phyloP scores from a whole-genome alignment of 2,888 invertebrate species.

The Brachypterus glaber region DNA sequence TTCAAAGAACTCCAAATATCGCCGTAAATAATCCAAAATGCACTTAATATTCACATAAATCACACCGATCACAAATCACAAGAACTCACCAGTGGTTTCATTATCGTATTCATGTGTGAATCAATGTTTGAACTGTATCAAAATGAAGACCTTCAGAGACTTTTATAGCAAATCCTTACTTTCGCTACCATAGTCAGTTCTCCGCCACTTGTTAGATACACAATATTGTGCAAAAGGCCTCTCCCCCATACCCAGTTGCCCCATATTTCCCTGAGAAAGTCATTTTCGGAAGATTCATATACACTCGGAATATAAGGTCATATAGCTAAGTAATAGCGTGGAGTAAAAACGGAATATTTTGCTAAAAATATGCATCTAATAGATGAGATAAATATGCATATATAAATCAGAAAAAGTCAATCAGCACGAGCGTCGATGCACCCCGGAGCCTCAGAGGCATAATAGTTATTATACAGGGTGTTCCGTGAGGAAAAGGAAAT shows the following conservation, averaged over 20 bases:
- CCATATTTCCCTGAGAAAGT: constrained; percentile 33
- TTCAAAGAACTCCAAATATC: no score
- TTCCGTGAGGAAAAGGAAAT: no score
- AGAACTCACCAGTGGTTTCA: constrained; percentile 49
- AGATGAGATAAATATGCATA: no score
- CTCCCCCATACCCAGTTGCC: constrained; percentile 22
- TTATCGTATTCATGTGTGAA: constrained; percentile 32
- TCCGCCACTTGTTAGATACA: constrained; percentile 31
- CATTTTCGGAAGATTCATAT: constrained; percentile 26
- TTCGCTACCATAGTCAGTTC: constrained; percentile 40
- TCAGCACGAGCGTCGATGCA: no score
- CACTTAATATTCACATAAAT: no score
- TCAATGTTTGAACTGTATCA: constrained; percentile 46
- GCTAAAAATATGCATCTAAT: no score
- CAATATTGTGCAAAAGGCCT: constrained; percentile 34
- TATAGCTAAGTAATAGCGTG: no score
- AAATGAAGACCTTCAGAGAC: constrained; percentile 43
- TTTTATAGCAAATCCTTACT: constrained; percentile 49
- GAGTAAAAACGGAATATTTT: no score
- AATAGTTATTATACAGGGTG: no score
- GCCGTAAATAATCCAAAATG: no score
- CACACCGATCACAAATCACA: background rate
- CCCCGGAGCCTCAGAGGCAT: no score
- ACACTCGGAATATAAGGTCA: constrained; percentile 8
- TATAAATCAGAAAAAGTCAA: no score